Evolutionary conservation across 2,113 vertebrate species (phyloP).

Genomic region (Hippoglossus stenolepis): DNA sequence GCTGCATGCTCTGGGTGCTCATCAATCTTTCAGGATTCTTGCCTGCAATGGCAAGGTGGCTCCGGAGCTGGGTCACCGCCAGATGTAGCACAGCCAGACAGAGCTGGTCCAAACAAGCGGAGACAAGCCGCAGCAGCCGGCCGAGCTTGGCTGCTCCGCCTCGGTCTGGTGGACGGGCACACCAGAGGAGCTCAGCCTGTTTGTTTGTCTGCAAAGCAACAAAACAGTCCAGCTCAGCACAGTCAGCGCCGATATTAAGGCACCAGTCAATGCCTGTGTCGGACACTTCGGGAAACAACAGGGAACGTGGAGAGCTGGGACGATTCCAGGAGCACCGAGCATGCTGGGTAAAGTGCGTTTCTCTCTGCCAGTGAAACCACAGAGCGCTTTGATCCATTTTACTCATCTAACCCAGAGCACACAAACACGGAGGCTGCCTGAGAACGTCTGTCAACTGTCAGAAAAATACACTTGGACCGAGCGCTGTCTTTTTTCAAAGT

Average conservation of each 20-base stretch:
- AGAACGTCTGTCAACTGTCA: constrained; percentile 68
- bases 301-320: constrained; percentile 45
- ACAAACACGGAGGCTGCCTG: constrained; percentile 55
- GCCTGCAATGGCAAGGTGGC: constrained; percentile 47
- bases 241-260: constrained; percentile 36
- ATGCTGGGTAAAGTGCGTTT: constrained; percentile 59
- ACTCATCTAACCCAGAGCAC: constrained; percentile 54
- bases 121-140: constrained; percentile 50
- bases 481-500: constrained; percentile 34
- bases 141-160: constrained; percentile 39
- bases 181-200: constrained; percentile 54
- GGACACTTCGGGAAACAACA: constrained; percentile 49
- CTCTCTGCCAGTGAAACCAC: constrained; percentile 62
- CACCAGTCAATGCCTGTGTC: constrained; percentile 56
- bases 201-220: constrained; percentile 65
- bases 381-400: constrained; percentile 70
- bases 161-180: constrained; percentile 51
- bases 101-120: constrained; percentile 49
- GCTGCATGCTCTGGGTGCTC: constrained; percentile 30
- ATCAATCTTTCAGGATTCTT: constrained; percentile 72
- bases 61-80: constrained; percentile 38
- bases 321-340: constrained; percentile 47
- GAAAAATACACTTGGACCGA: constrained; percentile 33
- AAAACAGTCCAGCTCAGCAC: constrained; percentile 47
- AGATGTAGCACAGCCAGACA: constrained; percentile 48